Percentiles rank a stretch among this genome's conserved stretches.
Evolutionary conservation across 2,113 vertebrate genomes (phyloP).

Genomic region (Cinclus cinclus): DNA sequence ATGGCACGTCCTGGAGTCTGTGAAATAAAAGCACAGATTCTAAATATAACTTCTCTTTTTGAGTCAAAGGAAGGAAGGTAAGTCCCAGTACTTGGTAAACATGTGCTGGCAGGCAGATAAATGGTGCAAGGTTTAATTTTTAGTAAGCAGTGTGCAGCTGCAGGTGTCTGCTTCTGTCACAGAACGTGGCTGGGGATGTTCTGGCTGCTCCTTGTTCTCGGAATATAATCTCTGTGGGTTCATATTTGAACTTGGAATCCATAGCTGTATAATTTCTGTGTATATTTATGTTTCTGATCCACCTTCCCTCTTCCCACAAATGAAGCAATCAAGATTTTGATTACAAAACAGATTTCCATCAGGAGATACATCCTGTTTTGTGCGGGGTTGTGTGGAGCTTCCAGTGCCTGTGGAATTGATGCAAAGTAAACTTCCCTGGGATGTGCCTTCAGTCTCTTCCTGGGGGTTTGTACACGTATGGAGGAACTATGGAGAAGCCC

Average conservation of each 20-base stretch:
- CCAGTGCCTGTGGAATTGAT: not conserved
- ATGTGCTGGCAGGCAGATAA: constrained; percentile 23
- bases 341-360: not conserved
- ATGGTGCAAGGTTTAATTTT: not conserved
- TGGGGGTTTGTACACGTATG: rapidly evolving
- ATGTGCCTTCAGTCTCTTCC: not conserved
- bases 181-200: not conserved
- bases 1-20: not conserved
- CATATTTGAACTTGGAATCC: not conserved
- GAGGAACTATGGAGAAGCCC: not conserved
- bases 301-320: not conserved
- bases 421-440: not conserved
- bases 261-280: not conserved
- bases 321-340: constrained; percentile 22
- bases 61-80: not conserved
- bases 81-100: not conserved
- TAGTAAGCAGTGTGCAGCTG: not conserved
- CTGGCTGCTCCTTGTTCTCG: not conserved
- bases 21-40: not conserved
- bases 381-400: not conserved
- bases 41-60: not conserved
- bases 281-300: constrained; percentile 46
- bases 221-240: not conserved
- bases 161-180: not conserved
- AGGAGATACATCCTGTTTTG: not conserved